Evolutionary conservation across 2,797 vertebrate genomes (phyloP).

Genomic region (Enteromius radiatus): DNA sequence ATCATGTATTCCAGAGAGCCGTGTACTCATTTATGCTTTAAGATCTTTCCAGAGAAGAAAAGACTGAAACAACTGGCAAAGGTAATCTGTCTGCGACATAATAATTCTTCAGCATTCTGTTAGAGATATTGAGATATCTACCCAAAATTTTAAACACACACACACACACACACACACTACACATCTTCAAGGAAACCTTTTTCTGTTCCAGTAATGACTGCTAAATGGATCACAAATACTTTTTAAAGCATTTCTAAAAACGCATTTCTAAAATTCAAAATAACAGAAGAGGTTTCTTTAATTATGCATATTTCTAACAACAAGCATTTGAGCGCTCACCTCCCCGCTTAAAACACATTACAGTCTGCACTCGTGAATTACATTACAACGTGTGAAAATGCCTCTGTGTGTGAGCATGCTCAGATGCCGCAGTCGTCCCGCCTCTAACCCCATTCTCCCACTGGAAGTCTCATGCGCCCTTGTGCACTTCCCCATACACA

Average conservation of each 20-base stretch:
- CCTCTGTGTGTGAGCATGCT: not conserved
- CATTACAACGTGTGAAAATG: constrained; percentile 19
- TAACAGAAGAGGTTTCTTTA: not conserved
- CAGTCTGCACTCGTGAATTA: constrained; percentile 9
- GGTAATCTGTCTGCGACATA: not conserved
- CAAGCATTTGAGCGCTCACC: not conserved
- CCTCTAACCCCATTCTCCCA: constrained; percentile 45
- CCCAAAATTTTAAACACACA: not conserved
- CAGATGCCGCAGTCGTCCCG: constrained; percentile 16
- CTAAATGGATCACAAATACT: not conserved
- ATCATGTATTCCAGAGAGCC: not conserved
- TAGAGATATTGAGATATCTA: not conserved
- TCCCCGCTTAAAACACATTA: not conserved
- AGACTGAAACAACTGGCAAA: not conserved
- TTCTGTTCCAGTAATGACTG: not conserved
- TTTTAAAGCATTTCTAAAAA: not conserved
- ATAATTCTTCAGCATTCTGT: not conserved
- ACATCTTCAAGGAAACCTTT: not conserved
- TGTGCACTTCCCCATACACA: constrained; percentile 53
- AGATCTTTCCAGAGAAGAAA: not conserved
- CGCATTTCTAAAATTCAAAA: not conserved
- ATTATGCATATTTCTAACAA: constrained; percentile 9
- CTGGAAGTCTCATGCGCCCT: constrained; percentile 41
- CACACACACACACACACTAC: not conserved
- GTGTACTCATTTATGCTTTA: not conserved